Evolutionary conservation across 2,113 vertebrate species (phyloP), one percentile per base, ranked within the genome.

Genomic region (Odontophorus gujanensis): DNA sequence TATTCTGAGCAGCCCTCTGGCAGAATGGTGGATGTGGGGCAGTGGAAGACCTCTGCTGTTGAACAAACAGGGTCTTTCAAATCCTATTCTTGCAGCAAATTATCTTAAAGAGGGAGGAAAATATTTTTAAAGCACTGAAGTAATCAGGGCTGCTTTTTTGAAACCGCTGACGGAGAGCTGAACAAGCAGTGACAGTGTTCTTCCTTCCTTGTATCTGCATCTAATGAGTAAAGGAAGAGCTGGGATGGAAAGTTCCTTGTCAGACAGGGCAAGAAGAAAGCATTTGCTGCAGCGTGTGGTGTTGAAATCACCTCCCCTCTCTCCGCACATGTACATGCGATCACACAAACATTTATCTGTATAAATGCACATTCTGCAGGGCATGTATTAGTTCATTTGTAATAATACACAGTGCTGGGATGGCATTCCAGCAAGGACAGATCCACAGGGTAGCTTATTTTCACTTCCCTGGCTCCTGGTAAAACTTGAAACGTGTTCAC

Each of bases 331-430:
- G 48, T 30, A 57, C 53, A 32, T 66, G 68, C 1, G 12, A 81
- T 50, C 72, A 87, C 78, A 68, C 72, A 95, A 83, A 77, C 40
- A 62, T 38, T 81, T 90, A 61, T 48, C 38, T 3, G 1, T 82
- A 75, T n/a, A 94, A 95, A 91, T 94, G 93, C 30, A 80, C 72
- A 84, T 93, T 96, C 68, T 91, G 75, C 40, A 79, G 85, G 82
- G 68, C 40, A 72, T 59, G 21, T 26, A 25, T 84, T 83, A 45
- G 13, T 81, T 81, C 42, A 66, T 71, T 92, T 97, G 55, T 82
- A 95, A 93, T 82, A 95, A 97, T 89, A 87, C 55, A 87, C 85
- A 93, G 24, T 30, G 62, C 68, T 15, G 59, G 72, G 74, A 78
- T 0, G 5, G 68, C 63, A 66, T 89, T 85, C 72, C 69, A 71